Base-by-base conservation (phyloP, 2,113 vertebrate genomes). In the Notarius quadriscutis region DNA sequence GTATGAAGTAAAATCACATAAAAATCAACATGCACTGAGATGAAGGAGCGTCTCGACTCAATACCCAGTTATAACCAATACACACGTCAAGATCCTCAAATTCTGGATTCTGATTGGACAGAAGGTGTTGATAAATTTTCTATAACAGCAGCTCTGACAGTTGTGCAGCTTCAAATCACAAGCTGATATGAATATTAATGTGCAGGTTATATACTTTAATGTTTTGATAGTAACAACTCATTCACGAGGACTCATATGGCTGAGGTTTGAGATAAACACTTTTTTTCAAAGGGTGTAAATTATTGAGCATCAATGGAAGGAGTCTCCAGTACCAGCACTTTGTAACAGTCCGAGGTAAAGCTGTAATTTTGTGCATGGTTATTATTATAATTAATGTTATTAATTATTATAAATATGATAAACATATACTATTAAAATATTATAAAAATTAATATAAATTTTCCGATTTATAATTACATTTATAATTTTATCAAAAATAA, bases 241-340 rank as follows among this genome's bases (percentile, higher is more conserved):
- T 48, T 22, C 9, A 50, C 41, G 0, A 7, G 18, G 17, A 1
- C 30, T 72, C 69, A 41, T 41, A 71, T 1, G 8, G 8, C 1
- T 5, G 67, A 18, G 0, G 30, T 1, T n/a, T 5, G 25, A 1
- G 11, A n/a, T 63, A n/a, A 63, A 63, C 60, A 7, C 18, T 22
- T 63, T 10, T 25, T 8, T 10, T 2, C 0, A 22, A 60, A 7
- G 2, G 7, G 0, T 20, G 20, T 7, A 0, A 1, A 22, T 62
- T 62, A 62, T 22, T 22, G 10, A 22, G 1, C 2, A 3, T 65
- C 22, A 10, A 11, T 65, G 62, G 62, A n/a, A 65, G 22, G 62
- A 65, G 62, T 65, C 62, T 25, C 22, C 25, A 65, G 22, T 11
- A 25, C 7, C 18, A 60, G 58, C 58, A 60, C 58, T 60, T 60